Base-by-base conservation (phyloP, 1,140 invertebrate species). In the Chrysopa pallens region DNA sequence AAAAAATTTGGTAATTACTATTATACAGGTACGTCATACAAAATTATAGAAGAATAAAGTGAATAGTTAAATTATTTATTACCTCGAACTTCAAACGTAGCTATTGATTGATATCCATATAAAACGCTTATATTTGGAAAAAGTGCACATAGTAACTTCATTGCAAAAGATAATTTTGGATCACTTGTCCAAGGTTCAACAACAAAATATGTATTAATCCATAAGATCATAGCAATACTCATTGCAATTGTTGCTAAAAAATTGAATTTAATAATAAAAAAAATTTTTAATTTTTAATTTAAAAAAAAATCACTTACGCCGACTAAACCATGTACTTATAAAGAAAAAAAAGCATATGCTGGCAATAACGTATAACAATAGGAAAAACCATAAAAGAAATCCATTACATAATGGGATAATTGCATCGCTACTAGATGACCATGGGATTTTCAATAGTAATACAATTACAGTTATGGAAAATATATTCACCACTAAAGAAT, bases 401-500 rank as follows among this genome's bases (percentile, higher is more conserved):
- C 52, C 50, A 53, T 66, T 53, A 29, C 57, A 55, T 46, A 66
- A 52, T 42, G 63, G 61, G 29, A 72, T 52, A 13, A 68, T 56
- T n/a, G 64, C 53, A 47, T 48, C 44, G 61, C 53, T 36, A 49
- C 53, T 42, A 6, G 40, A 47, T 46, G 47, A 49, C 6, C 55
- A 11, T 48, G 42, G 14, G 40, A 54, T 49, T 55, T 60, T 56
- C 47, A 63, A 48, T 6, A 71, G 50, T 17, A 70, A 39, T 1
- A 64, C 64, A 48, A 76, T 68, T 9, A 73, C 45, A 17, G 58
- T 46, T 5, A 70, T 59, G 1, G 58, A 54, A 17, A 64, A 56
- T 4, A 70, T 50, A 29, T 69, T 47, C 1, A 74, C 52, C 41
- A 76, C 63, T 12, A 76, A 47, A 40, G 72, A 67, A 46, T 74